Evolutionary conservation across 2,113 vertebrate species (phyloP), one percentile per base, ranked within the genome.

Genomic region (Scomber japonicus): DNA sequence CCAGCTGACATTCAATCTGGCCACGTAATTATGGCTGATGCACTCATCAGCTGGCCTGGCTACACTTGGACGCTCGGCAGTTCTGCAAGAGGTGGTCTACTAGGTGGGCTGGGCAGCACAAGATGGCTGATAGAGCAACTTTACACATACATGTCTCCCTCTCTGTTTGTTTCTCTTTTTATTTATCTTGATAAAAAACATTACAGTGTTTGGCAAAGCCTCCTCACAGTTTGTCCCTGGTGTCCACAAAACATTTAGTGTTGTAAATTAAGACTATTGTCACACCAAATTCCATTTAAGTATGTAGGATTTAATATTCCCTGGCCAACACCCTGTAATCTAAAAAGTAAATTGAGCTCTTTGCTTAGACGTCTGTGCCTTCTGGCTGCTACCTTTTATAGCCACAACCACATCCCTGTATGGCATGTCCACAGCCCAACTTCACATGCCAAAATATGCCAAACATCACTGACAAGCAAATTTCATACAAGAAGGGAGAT

Each of bases 1-100:
- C 68, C 87, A 83, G 81, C 87, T 91, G 89, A 91, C 68, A 76
- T 79, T 81, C 90, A 88, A 71, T 89, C 87, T 93, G 91, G 80
- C 71, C 53, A 0, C 69, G 70, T 88, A 71, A 88, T 89, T 63
- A 73, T 45, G 85, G 68, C 69, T n/a, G 57, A 79, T 48, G 83
- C 73, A 77, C 69, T 81, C 79, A 73, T 88, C 89, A 91, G 83
- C 88, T 89, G 80, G 78, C 57, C 45, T 11, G 48, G 86, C 64
- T 15, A 44, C 82, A 85, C 77, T 89, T 75, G 63, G 82, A 85
- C 48, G 75, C 81, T 65, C 61, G 1, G 59, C 57, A 1, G 75
- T 57, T 85, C 76, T 57, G 19, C 63, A 30, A 48, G 11, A 1
- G 49, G 62, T 68, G 54, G 78, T 50, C 67, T 40, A 31, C 71